Evolutionary conservation across 2,797 vertebrate genomes (phyloP), one percentile per base, ranked within the genome.

Genomic region (Gymnodraco acuticeps): DNA sequence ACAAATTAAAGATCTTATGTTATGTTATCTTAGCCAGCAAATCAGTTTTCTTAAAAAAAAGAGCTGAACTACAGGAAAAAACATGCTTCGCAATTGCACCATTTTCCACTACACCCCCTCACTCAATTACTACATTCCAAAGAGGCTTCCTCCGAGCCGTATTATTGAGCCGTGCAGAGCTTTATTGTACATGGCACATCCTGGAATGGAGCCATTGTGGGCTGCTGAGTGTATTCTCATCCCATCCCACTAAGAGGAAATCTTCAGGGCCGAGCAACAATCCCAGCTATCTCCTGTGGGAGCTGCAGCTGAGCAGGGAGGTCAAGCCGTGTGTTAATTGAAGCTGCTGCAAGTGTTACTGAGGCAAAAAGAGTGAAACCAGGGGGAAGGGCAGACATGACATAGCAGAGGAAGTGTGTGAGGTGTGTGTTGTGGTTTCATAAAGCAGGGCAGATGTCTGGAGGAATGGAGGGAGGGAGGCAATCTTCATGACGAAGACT

Each of bases 161-260:
- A 88, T 80, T 74, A 84, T 55, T 70, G 85, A 86, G 80, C 83
- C 48, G 68, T 68, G 87, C 79, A 75, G 20, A 80, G 88, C 74
- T 83, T 92, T 86, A 92, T 86, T 88, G 89, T 89, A 85, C 75
- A 77, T 80, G 87, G 85, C 85, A 86, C 81, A 61, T 85, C 76
- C 83, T 89, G 88, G 86, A 92, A 84, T 67, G 76, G 83, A 90
- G 84, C 89, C 89, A 88, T 72, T 86, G 89, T 79, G 73, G 68
- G 73, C 53, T 73, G 70, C 76, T 46, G 81, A 89, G 86, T 75
- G 62, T 82, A 88, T 89, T 88, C 88, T 88, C 83, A 83, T 81
- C 86, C 79, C 66, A 75, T 71, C 82, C 77, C 73, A 67, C 80
- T 71, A 83, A 88, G 78, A 89, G 88, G 82, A 91, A 89, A 88